Base-by-base conservation (phyloP, 2,797 vertebrate species). In the Phoebastria nigripes region DNA sequence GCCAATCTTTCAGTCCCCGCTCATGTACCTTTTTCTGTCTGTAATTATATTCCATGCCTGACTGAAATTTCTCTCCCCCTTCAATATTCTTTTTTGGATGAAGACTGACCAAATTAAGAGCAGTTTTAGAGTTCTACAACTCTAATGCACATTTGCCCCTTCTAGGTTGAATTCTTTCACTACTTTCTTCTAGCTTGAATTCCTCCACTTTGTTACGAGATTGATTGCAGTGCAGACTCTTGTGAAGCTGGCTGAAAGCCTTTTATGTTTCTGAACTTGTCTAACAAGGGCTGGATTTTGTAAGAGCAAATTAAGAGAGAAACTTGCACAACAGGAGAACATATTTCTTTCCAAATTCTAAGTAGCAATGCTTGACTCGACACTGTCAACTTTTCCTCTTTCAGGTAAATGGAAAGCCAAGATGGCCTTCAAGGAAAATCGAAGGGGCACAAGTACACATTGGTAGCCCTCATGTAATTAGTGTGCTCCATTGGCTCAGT, bases 271-370 rank as follows among this genome's bases (percentile, higher is more conserved):
- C 74, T 79, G 42, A 93, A 83, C 46, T 29, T 37, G 33, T 52
- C 46, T 74, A 92, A 77, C 11, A 74, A 63, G 3, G 8, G 35
- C 56, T 26, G 26, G 46, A 78, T 54, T 91, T 92, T 37, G 5
- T 16, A 70, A 81, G 10, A 88, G 31, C 33, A 90, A 86, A 90
- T 70, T 33, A 72, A 58, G 72, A 85, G 31, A 78, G 25, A 88
- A 91, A 59, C 16, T 62, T 88, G 51, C 37, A 66, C 3, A 7
- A 56, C 41, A 83, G 4, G 19, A 81, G 39, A 88, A 94, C 41
- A 24, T n/a, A 76, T 72, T 78, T 82, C 35, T 79, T 85, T 86
- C 71, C 65, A 67, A 93, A 96, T 78, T 70, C 33, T 61, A 83
- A 74, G 29, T 33, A 90, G 72, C 61, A 82, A 33, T 25, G 42